Evolutionary conservation across 2,113 vertebrate species (phyloP).

Genomic region (Meles meles): DNA sequence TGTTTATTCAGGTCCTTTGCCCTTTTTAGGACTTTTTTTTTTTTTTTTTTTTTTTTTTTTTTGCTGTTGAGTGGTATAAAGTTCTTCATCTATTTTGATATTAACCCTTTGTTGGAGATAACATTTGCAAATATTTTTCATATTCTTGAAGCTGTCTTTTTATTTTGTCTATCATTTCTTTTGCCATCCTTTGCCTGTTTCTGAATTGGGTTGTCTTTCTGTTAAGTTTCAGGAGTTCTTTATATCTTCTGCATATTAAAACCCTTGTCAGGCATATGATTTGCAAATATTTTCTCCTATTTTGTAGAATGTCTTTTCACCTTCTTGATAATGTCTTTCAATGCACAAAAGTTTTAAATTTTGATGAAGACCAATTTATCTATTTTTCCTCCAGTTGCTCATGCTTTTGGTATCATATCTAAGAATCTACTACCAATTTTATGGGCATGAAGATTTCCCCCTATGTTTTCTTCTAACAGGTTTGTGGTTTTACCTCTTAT

Average conservation of each 20-base stretch:
- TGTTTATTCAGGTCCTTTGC: not conserved
- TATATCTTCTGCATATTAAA: not conserved
- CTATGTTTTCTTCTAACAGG: not conserved
- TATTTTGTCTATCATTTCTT: not conserved
- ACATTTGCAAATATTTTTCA: not conserved
- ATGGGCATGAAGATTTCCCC: not conserved
- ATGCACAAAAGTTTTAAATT: not conserved
- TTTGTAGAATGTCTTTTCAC: not conserved
- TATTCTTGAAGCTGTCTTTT: not conserved
- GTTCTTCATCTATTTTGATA: not conserved
- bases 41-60: not conserved
- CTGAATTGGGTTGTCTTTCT: not conserved
- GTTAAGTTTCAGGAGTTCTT: not conserved
- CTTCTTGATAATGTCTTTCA: not conserved
- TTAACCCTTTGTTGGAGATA: not conserved
- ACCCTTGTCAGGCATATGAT: not conserved
- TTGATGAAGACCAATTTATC: not conserved
- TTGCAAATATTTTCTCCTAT: not conserved
- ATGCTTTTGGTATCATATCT: not conserved
- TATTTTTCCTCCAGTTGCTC: not conserved
- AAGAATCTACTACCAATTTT: not conserved
- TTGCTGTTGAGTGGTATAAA: not conserved
- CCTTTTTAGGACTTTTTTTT: not conserved
- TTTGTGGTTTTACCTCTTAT: not conserved
- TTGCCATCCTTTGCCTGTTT: not conserved